Conservation (phyloP, 2,888 invertebrate species). For the Syrista parreyssii region DNA sequence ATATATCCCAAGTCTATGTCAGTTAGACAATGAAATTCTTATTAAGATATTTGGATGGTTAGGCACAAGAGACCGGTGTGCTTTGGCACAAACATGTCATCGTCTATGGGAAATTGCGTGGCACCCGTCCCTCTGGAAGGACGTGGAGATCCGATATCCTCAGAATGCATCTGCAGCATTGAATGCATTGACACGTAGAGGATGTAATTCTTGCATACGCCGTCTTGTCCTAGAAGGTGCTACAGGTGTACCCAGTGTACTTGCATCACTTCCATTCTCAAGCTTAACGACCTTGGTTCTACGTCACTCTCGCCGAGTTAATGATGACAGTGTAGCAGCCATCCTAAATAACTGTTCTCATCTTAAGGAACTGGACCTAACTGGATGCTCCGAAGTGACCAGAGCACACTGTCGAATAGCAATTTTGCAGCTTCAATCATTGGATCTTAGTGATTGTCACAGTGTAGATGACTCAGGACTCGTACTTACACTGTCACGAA, state of each 20-base stretch:
- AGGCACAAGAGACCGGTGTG: constrained; percentile 77
- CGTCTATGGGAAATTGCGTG: constrained; percentile 82
- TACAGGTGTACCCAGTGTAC: constrained; percentile 49
- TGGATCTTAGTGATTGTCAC: constrained; percentile 92
- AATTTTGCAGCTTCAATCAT: constrained; percentile 80
- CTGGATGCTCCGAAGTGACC: constrained; percentile 51
- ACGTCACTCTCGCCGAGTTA: constrained; percentile 51
- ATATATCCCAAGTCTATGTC: constrained; percentile 35
- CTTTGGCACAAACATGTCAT: constrained; percentile 80
- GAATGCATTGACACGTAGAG: constrained; percentile 49
- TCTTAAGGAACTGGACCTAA: constrained; percentile 53
- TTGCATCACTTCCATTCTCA: constrained; percentile 50
- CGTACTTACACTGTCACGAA: constrained; percentile 85
- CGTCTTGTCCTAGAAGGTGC: constrained; percentile 54
- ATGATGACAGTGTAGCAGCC: constrained; percentile 49
- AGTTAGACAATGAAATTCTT: constrained; percentile 72
- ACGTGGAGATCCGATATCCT: constrained; percentile 54
- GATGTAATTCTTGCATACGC: constrained; percentile 49
- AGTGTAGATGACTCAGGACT: constrained; percentile 87
- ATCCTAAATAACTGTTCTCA: constrained; percentile 54
- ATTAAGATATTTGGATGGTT: constrained; percentile 79
- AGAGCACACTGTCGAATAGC: constrained; percentile 49
- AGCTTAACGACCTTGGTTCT: constrained; percentile 64
- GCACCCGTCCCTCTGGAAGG: constrained; percentile 79
- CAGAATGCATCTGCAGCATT: constrained; percentile 50